These are phyloP conservation scores for Brachionus koreanus DNA, from an alignment of 1,140 invertebrate species.

Conservation along the genomic window DNA sequence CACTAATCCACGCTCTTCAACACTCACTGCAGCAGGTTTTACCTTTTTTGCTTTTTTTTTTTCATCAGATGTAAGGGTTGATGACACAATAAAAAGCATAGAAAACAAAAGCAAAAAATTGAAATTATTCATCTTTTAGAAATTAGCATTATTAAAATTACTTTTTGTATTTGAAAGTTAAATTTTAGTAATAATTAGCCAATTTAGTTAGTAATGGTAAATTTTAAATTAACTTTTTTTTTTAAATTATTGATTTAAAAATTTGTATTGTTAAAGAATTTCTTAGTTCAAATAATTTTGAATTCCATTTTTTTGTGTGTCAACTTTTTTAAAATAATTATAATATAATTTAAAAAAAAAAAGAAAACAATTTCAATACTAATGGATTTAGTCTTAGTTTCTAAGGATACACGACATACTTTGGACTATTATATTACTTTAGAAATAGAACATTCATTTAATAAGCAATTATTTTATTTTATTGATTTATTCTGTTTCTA, in stretches of 20 bases:
- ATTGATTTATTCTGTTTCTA: no score
- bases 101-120: background rate
- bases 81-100: background rate
- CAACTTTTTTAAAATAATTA: no score
- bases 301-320: no score
- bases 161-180: background rate
- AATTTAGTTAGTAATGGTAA: no score
- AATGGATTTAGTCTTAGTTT: background rate
- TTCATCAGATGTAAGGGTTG: constrained; percentile 2
- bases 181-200: no score
- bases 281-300: no score
- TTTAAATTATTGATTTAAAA: background rate
- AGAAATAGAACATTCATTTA: background rate
- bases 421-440: background rate
- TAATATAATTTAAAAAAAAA: no score
- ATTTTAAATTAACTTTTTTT: background rate
- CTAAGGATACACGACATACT: background rate
- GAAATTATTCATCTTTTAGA: background rate
- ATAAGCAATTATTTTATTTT: background rate
- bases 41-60: constrained; percentile 31
- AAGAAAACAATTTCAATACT: background rate
- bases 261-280: no score
- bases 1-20: background rate
- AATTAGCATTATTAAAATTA: constrained; percentile 6
- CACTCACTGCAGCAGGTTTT: background rate